Conservation (phyloP, 2,888 invertebrate genomes). For the Podabrus alpinus region DNA sequence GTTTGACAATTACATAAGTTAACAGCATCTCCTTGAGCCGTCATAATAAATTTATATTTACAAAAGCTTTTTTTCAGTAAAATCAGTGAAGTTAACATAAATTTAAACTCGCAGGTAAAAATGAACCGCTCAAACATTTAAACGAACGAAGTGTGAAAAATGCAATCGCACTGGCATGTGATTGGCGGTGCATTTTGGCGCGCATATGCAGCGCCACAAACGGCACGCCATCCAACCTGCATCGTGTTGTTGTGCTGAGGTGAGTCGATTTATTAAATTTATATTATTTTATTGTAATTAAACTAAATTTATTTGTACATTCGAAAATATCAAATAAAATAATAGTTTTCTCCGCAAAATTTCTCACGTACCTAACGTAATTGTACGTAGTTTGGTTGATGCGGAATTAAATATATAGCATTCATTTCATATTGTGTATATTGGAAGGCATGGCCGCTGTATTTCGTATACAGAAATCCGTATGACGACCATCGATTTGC, state of each 20-base stretch:
- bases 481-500: slow-evolving; percentile 36
- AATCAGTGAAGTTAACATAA: neutral
- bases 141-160: neutral
- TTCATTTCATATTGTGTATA: slow-evolving; percentile 36
- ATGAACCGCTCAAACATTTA: neutral
- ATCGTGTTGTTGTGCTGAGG: slow-evolving; percentile 37
- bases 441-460: slow-evolving; percentile 48
- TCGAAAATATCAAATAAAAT: slow-evolving; percentile 46
- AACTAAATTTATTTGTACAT: slow-evolving; percentile 46
- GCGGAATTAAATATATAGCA: slow-evolving; percentile 50
- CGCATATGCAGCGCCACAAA: slow-evolving; percentile 46
- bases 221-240: slow-evolving; percentile 49
- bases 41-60: too few species aligned
- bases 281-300: slow-evolving; percentile 51
- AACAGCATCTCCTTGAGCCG: neutral
- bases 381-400: slow-evolving; percentile 37
- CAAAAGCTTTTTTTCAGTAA: neutral
- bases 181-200: slow-evolving; percentile 53
- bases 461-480: slow-evolving; percentile 33
- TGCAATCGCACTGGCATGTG: neutral
- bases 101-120: neutral
- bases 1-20: neutral
- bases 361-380: slow-evolving; percentile 43
- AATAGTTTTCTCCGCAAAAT: slow-evolving; percentile 53
- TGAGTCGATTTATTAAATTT: slow-evolving; percentile 48